Base-by-base conservation (phyloP, 2,797 vertebrate genomes). In the Pelodytes ibericus region DNA sequence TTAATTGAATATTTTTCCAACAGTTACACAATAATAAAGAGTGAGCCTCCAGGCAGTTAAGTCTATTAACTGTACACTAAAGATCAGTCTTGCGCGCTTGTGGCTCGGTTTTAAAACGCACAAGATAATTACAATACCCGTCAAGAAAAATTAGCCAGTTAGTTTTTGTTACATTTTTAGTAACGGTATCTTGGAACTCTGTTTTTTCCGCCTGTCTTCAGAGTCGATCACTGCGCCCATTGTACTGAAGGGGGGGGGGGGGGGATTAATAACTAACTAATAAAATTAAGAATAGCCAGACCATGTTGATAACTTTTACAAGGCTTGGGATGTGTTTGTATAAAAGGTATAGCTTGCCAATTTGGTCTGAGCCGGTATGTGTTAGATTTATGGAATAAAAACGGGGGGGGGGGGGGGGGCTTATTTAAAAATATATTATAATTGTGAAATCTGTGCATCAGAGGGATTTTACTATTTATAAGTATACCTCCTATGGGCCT, bases 11-110 rank as follows among this genome's bases (percentile, higher is more conserved):
- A 26, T 68, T 53, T 62, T 62, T 69, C 64, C 65, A 68, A 36
- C 65, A 56, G 57, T 75, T 75, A 61, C 64, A 75, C 65, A 75
- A 62, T 75, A 61, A 75, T 59, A 69, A 75, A 62, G 65, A 41
- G 24, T 2, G 18, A 31, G 41, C 29, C 65, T 58, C 57, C 9
- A 44, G 44, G 65, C 57, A 41, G 74, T 44, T 7, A 16, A 20
- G 36, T 36, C 47, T 15, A 75, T 75, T 75, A 75, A 75, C 74
- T 69, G n/a, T 13, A 26, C 44, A 51, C 30, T n/a, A 22, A 60
- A 67, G 56, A 53, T 67, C 72, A 58, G 56, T 66, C 51, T 44
- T 36, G 33, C 47, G 47, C 18, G 44, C 18, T 44, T 64, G 60
- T 59, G 33, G 31, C 26, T 7, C 36, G 18, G 20, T 59, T 30